Evolutionary conservation across 2,797 vertebrate genomes (phyloP), one percentile per base, ranked within the genome.

Genomic region (Danio jaintianensis): DNA sequence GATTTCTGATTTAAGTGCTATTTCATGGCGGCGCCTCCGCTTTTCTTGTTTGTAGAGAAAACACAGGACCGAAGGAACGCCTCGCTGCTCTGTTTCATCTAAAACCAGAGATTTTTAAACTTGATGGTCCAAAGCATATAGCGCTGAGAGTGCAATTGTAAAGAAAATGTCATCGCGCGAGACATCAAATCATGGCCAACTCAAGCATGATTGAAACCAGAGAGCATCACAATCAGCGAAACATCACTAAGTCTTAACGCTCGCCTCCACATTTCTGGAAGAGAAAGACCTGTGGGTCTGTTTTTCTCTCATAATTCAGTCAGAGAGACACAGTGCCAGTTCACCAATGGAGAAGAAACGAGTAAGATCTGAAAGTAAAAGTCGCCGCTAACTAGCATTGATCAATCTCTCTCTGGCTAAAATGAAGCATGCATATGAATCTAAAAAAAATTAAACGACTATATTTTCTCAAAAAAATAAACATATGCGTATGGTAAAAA

Each of bases 1-100:
- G 72, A 88, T 87, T 87, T 79, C 88, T 74, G 77, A 89, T 89
- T 85, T 88, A 94, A 95, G 93, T 94, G 94, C 93, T 94, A 90
- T 88, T 91, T 85, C 84, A 55, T 86, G 82, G 70, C 78, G 67
- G 69, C 42, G 77, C 84, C 84, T 56, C 82, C 50, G 64, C 85
- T 86, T 76, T 70, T 85, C 83, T 80, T 84, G 80, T 84, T 86
- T 88, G 89, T 83, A 75, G 81, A 87, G 82, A 88, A 80, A 43
- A 47, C 84, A 71, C 83, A 75, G 71, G 71, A 56, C 40, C 48
- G 55, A 36, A 84, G 22, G 83, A 75, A 58, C 80, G 38, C 73
- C 56, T 84, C 18, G 83, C 85, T 82, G 88, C 56, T 86, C 89
- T 82, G 47, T 75, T 79, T 73, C 81, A 81, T 85, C 86, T 79